A percentile compares a stretch with the other conserved stretches of the same genome.
Conservation (phyloP, 2,113 vertebrate species). For the Hydrolagus affinis region DNA sequence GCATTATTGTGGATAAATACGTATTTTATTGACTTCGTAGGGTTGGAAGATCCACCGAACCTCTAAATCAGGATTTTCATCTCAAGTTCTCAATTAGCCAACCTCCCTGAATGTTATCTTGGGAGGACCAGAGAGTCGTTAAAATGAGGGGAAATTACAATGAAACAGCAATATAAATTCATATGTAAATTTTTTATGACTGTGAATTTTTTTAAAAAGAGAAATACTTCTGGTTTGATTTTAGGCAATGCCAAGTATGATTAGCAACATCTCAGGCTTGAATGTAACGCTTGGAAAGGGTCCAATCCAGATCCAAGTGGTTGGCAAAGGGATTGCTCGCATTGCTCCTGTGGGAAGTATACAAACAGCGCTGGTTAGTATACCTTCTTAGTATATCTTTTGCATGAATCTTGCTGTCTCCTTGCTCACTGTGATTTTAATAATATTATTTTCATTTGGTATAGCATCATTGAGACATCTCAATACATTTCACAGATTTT, state of each 20-base stretch:
- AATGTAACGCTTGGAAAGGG: conserved; percentile 48
- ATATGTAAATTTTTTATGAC: too few relatives aligned
- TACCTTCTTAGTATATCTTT: neutral
- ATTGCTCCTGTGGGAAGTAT: neutral
- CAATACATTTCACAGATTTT: neutral
- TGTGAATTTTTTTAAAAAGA: too few relatives aligned
- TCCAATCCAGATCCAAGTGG: conserved; percentile 57
- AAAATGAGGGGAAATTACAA: too few relatives aligned
- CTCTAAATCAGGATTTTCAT: too few relatives aligned
- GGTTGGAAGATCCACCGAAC: too few relatives aligned
- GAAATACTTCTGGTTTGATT: conserved; percentile 16
- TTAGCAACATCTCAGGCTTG: conserved; percentile 60
- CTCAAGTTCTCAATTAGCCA: too few relatives aligned
- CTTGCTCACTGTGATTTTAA: neutral
- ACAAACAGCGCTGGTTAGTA: neutral
- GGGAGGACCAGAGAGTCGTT: too few relatives aligned
- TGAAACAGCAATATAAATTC: too few relatives aligned
- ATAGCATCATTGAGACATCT: too few relatives aligned
- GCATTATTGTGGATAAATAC: too few relatives aligned
- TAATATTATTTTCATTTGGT: neutral
- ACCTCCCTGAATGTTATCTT: too few relatives aligned
- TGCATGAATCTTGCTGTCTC: neutral
- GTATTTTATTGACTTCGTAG: too few relatives aligned
- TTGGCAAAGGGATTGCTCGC: conserved; percentile 48
- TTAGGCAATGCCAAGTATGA: conserved; percentile 64